Percentiles rank a stretch among this genome's conserved stretches.
Conservation (phyloP, 2,113 vertebrate species). For the Carollia perspicillata region DNA sequence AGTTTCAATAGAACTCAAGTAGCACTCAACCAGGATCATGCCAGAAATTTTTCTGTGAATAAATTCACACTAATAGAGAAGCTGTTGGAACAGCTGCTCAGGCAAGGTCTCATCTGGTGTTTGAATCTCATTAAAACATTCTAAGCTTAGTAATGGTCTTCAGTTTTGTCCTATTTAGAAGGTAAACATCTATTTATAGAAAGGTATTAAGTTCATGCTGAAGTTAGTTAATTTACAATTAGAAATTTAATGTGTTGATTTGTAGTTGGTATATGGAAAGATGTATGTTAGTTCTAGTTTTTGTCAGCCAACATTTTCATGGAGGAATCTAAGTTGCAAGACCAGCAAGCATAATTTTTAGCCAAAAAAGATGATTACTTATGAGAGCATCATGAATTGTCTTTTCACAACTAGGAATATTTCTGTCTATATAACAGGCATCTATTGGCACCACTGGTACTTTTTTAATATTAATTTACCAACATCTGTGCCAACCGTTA, state of each 20-base stretch:
- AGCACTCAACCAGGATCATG: background rate
- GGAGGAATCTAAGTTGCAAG: background rate
- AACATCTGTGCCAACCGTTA: background rate
- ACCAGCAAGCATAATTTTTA: background rate
- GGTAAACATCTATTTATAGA: background rate
- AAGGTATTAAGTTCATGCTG: background rate
- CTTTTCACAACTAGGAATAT: background rate
- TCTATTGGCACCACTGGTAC: background rate
- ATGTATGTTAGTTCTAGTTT: background rate
- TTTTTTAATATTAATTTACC: background rate
- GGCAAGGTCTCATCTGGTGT: background rate
- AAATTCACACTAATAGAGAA: slow-evolving; percentile 29
- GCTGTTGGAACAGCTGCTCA: background rate
- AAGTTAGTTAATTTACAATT: background rate
- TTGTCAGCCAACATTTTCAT: background rate
- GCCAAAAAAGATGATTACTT: background rate
- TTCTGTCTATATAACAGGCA: background rate
- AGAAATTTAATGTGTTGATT: background rate
- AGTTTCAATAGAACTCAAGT: slow-evolving; percentile 18
- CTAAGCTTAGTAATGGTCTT: background rate
- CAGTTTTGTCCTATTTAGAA: background rate
- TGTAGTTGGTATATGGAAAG: background rate
- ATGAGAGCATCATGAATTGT: background rate
- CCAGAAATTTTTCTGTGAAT: background rate
- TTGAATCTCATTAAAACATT: slow-evolving; percentile 7